Evolutionary conservation across 1,140 invertebrate species (phyloP), one percentile per base, ranked within the genome.

Genomic region (Nautilus pompilius): DNA sequence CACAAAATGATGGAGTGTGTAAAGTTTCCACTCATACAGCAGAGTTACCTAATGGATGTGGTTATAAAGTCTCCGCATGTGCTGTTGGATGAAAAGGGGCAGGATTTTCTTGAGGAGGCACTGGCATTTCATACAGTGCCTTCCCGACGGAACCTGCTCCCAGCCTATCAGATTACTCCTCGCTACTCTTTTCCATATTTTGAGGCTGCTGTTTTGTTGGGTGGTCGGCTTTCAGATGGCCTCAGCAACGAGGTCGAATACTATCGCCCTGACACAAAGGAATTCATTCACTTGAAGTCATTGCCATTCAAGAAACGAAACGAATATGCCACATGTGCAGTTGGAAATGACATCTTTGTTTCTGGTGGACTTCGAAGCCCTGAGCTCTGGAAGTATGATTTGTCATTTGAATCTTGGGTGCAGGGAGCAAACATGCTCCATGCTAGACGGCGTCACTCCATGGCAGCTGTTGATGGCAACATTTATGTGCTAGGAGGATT

Each of bases 381-480:
- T 13, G 77, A 79, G 59, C 75, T 79, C 41, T 79, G 77, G 77
- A 79, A 79, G 55, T 79, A 76, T 71, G 77, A 79, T 65, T 66
- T 70, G 15, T 66, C 70, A 4, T 79, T 79, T 61, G 75, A 77
- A 22, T 73, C 72, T 4, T 79, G 77, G 77, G 54, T 77, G 22
- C 66, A 71, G 28, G 77, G 77, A 5, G 62, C 71, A 20, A 75
- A 69, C 58, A 67, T 79, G 65, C 62, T 75, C n/a, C 71, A 74
- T 48, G 73, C 77, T n/a, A 46, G 77, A 30, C 56, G 77, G 33
- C 61, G 77, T 8, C 77, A 79, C 65, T 74, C 75, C 3, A 79
- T 79, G 77, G 70, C 72, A n/a, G 68, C 68, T 10, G 76, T 78
- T 0, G 75, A 79, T 67, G 73, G 76, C 32, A 65, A 55, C 4